phyloP scores from a whole-genome alignment of 2,888 invertebrate species.

The Arctia plantaginis region DNA sequence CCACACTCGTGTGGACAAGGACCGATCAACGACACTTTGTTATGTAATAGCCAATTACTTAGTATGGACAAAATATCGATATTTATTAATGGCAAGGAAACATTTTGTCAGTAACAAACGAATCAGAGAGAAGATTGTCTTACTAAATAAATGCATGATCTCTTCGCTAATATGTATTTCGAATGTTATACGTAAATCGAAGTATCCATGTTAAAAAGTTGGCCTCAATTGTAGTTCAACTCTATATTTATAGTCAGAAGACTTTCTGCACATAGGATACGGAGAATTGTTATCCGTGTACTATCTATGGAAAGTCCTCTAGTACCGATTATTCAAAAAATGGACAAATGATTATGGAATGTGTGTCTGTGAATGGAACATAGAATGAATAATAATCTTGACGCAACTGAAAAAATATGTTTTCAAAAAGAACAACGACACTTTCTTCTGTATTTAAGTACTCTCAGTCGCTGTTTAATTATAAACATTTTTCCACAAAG shows the following conservation, averaged over 20 bases:
- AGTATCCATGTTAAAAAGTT: not conserved
- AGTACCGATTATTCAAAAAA: not conserved
- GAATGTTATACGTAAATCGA: not conserved
- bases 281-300: not conserved
- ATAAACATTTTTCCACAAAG: conserved; percentile 45
- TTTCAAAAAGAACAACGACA: conserved; percentile 23
- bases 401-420: conserved; percentile 23
- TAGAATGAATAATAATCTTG: conserved; percentile 8
- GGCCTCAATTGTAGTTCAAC: not conserved
- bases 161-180: not conserved
- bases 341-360: not conserved
- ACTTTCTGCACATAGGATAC: no score
- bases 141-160: not conserved
- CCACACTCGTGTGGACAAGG: conserved; percentile 33
- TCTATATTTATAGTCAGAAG: not conserved
- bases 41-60: conserved; percentile 1
- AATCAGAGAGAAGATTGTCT: not conserved
- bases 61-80: conserved; percentile 3
- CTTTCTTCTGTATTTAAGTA: conserved; percentile 35
- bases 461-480: conserved; percentile 37
- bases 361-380: not conserved
- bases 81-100: not conserved
- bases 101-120: not conserved
- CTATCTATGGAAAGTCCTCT: not conserved
- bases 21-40: conserved; percentile 33